These are phyloP conservation scores for Hylia prasina DNA, from an alignment of 2,113 vertebrate genomes.

Conservation along the genomic window DNA sequence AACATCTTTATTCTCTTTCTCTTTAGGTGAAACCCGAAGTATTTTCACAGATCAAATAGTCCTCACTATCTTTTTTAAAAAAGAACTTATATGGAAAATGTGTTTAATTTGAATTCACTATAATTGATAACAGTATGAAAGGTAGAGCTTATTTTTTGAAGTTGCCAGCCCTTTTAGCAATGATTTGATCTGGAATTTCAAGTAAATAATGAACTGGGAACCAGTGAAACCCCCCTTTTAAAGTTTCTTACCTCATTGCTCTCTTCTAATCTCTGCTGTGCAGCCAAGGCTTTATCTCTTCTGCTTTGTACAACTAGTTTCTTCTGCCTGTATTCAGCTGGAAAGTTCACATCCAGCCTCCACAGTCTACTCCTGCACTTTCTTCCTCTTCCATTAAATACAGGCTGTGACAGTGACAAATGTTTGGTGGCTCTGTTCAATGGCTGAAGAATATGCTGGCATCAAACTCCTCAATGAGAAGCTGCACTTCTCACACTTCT, in stretches of 20 bases:
- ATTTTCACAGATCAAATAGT: background rate
- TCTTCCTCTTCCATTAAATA: background rate
- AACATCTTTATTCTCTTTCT: background rate
- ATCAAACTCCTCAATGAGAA: background rate
- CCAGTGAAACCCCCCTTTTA: rapidly evolving
- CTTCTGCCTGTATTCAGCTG: background rate
- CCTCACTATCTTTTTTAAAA: background rate
- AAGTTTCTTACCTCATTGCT: background rate
- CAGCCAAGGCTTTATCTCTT: background rate
- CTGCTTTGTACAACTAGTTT: background rate
- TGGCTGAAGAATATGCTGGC: background rate
- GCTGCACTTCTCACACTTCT: background rate
- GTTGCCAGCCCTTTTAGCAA: background rate
- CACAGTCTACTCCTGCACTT: background rate
- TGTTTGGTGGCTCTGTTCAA: background rate
- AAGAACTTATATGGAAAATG: background rate
- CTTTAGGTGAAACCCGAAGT: background rate
- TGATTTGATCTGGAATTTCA: background rate
- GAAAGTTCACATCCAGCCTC: background rate
- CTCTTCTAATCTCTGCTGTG: background rate
- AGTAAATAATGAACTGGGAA: background rate
- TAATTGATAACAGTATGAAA: background rate
- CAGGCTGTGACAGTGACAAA: background rate
- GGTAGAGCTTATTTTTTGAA: background rate
- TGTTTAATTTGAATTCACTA: background rate